A percentile compares a stretch with the other conserved stretches of the same genome.
Conservation (phyloP, 1,140 invertebrate genomes). For the Melitaea cinxia region DNA sequence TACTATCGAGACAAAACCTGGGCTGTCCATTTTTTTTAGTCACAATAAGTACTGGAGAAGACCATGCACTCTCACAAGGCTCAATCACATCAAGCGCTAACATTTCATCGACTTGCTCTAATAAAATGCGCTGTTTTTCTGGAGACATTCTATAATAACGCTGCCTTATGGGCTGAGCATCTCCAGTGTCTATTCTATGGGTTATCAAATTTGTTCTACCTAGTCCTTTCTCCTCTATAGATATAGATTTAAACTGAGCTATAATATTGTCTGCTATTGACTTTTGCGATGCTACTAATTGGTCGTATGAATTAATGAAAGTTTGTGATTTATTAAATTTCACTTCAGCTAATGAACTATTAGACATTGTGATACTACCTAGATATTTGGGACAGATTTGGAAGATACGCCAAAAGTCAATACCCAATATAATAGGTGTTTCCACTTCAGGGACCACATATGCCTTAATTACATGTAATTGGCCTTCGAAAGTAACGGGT, state of each 20-base stretch:
- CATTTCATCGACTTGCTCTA: conserved; percentile 35
- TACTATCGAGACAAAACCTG: conserved; percentile 58
- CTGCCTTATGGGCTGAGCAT: conserved; percentile 32
- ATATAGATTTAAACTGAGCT: conserved; percentile 24
- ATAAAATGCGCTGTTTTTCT: conserved; percentile 33
- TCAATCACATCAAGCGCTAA: conserved; percentile 31
- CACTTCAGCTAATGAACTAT: neutral
- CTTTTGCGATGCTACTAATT: neutral
- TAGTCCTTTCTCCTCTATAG: conserved; percentile 23
- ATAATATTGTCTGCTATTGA: neutral
- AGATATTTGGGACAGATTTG: conserved; percentile 9
- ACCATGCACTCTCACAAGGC: conserved; percentile 44
- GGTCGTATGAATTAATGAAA: neutral
- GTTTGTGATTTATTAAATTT: neutral
- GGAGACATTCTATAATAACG: conserved; percentile 38
- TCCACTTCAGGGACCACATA: neutral
- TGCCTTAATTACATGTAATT: neutral
- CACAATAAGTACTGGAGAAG: conserved; percentile 43
- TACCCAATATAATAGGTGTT: neutral
- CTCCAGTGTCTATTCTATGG: conserved; percentile 38
- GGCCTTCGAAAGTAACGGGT: neutral
- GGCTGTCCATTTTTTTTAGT: conserved; percentile 44
- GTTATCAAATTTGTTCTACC: conserved; percentile 30
- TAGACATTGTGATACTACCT: neutral
- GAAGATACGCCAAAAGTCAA: neutral